phyloP scores from a whole-genome alignment of 2,888 invertebrate species.

The Conomelus anceps region DNA sequence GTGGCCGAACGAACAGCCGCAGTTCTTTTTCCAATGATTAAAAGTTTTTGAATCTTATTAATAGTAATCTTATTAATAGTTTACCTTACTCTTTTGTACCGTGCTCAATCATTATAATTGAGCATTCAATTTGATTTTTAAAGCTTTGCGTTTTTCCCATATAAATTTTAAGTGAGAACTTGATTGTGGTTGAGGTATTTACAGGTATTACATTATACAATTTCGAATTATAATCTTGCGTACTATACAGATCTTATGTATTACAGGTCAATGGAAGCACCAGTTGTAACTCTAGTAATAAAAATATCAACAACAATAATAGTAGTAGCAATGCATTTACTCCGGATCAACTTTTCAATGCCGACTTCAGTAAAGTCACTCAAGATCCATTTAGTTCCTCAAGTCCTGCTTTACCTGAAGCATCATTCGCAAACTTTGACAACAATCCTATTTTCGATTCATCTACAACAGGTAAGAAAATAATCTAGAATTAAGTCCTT shows the following conservation, averaged over 20 bases:
- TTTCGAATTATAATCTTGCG: too few species aligned
- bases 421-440: conserved; percentile 63
- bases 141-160: too few species aligned
- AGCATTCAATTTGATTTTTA: too few species aligned
- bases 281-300: neutral
- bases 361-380: conserved; percentile 23
- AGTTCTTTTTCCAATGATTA: too few species aligned
- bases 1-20: too few species aligned
- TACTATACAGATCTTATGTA: neutral
- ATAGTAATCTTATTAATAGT: too few species aligned
- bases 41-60: too few species aligned
- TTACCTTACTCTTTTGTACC: too few species aligned
- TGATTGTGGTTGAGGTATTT: too few species aligned
- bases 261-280: conserved; percentile 5
- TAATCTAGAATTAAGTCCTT: neutral
- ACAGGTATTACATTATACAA: neutral
- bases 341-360: conserved; percentile 20
- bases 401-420: conserved; percentile 38
- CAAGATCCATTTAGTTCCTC: conserved; percentile 29
- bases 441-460: conserved; percentile 59
- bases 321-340: conserved; percentile 18
- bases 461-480: neutral
- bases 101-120: too few species aligned
- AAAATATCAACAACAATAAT: conserved; percentile 13
- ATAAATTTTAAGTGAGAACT: too few species aligned